Evolutionary conservation across 1,140 invertebrate genomes (phyloP).

Genomic region (Probaryconus sp.): DNA sequence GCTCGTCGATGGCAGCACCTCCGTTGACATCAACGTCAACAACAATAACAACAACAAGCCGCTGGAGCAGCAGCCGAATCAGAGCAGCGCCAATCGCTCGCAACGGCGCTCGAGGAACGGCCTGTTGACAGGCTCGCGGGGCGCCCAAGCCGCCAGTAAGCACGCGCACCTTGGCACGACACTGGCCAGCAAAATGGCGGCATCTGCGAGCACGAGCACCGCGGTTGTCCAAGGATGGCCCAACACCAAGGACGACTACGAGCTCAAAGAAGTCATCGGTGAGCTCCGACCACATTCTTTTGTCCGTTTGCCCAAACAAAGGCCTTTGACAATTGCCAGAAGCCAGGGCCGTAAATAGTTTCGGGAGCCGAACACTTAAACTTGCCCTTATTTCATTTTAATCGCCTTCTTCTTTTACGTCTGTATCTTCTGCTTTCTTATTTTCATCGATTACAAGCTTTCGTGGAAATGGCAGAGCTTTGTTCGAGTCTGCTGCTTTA

Average conservation of each 20-base stretch:
- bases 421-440: too few species aligned
- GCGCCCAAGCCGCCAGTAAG: constrained; percentile 65
- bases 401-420: too few species aligned
- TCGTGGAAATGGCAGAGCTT: too few species aligned
- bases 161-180: constrained; percentile 78
- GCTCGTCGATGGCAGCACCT: constrained; percentile 47
- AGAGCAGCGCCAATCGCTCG: constrained; percentile 33
- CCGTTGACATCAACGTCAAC: constrained; percentile 21
- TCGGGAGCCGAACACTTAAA: too few species aligned
- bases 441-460: too few species aligned
- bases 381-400: too few species aligned
- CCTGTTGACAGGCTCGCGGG: constrained; percentile 58
- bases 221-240: constrained; percentile 86
- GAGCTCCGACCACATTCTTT: constrained; percentile 70
- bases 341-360: too few species aligned
- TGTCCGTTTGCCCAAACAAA: background rate
- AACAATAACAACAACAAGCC: constrained; percentile 13
- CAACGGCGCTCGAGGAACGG: constrained; percentile 41
- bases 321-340: too few species aligned
- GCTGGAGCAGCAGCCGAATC: constrained; percentile 33
- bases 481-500: too few species aligned
- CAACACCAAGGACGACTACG: constrained; percentile 95
- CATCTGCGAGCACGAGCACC: constrained; percentile 80
- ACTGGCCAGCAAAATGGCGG: constrained; percentile 85
- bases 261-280: constrained; percentile 96